These are phyloP conservation scores for Neodon shergylaensis DNA, from an alignment of 2,113 vertebrate genomes.

Conservation along the genomic window DNA sequence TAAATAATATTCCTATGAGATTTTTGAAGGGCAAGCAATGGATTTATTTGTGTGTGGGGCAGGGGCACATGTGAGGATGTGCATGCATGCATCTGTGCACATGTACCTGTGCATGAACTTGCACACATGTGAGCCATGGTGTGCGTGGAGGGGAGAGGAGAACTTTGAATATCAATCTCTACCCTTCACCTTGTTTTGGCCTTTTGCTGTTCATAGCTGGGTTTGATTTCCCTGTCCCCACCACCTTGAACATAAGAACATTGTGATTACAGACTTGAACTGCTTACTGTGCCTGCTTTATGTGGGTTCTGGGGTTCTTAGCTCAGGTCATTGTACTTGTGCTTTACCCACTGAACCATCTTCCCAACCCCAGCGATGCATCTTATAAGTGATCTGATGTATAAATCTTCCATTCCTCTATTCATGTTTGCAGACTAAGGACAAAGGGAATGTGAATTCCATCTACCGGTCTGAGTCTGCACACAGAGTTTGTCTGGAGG, in stretches of 20 bases:
- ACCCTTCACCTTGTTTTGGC: background rate
- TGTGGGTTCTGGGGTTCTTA: too few species aligned
- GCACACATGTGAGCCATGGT: background rate
- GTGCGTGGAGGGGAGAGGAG: background rate
- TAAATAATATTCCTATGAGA: background rate
- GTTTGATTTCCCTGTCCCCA: background rate
- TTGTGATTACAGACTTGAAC: background rate
- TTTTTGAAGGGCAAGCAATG: background rate
- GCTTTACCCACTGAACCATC: background rate
- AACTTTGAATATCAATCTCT: background rate
- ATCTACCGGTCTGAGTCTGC: background rate
- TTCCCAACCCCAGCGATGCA: background rate
- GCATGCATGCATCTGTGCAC: background rate
- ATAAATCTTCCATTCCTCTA: background rate
- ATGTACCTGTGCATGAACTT: too few species aligned
- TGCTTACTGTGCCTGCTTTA: too few species aligned
- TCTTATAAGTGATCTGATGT: background rate
- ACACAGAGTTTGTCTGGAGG: background rate
- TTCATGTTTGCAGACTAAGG: background rate
- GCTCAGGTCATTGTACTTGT: background rate
- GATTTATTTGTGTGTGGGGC: background rate
- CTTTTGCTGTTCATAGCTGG: background rate
- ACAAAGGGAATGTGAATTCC: background rate
- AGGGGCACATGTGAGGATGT: background rate
- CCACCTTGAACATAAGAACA: background rate